Base-by-base conservation (phyloP, 2,888 invertebrate genomes). In the Eupithecia abbreviata region DNA sequence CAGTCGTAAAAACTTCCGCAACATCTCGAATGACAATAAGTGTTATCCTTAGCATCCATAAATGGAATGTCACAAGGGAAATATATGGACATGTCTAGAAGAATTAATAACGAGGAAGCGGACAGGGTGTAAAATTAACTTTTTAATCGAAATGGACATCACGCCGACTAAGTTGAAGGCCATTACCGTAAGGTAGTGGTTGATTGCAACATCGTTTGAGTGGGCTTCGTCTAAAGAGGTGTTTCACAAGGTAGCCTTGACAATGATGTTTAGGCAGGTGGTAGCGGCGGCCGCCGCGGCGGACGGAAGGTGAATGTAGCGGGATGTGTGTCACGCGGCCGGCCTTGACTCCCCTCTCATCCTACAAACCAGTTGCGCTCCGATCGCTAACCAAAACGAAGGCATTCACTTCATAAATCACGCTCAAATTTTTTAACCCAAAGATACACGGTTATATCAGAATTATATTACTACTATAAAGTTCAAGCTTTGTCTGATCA, bases 221-320 rank as follows among this genome's bases (percentile, higher is more conserved):
- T 88, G 86, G 86, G 86, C 88, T 88, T 89, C 86, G 90, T 83
- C 82, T 85, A 85, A 84, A 85, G 89, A 85, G 84, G 81, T 85
- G 85, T 93, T 91, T 92, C 92, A 91, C 91, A 94, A 94, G 87
- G 81, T 86, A 93, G 91, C 94, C 94, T 94, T 94, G 94, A 90
- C 94, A 94, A 88, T 94, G 92, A 90, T 87, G 90, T 87, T 69
- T 86, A 87, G 88, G 88, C 90, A 89, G 88, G 88, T 89, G 90
- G 85, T 87, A 90, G 84, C 82, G 84, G 85, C 83, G 83, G 83
- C 82, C 81, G 84, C 84, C 84, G 82, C 83, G 86, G 87, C 90
- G 90, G 91, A 88, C 92, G 91, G 91, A 92, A 93, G 93, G 93
- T 93, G 93, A 94, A 92, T 93, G 92, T 91, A 88, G 91, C 89